A percentile compares a stretch with the other conserved stretches of the same genome.
Evolutionary conservation across 30 jellyfish, hydroid and myxozoan species (phyloP).

Genomic region (Cassiopea andromeda): DNA sequence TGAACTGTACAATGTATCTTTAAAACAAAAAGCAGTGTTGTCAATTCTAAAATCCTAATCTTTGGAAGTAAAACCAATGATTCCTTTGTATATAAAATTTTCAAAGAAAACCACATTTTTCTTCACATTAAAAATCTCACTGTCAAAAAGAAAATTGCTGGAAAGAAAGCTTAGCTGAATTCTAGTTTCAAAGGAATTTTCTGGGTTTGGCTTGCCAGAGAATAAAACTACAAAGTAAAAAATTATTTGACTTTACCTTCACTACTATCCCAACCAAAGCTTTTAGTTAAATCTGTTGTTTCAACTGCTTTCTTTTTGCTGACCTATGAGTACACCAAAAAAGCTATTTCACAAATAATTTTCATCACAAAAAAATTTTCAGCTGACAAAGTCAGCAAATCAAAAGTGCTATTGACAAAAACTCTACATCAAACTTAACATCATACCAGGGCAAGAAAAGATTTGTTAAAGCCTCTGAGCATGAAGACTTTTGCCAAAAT

Average conservation of each 20-base stretch:
- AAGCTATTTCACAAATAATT: not conserved
- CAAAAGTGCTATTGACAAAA: not conserved
- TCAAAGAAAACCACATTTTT: no score
- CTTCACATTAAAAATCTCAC: no score
- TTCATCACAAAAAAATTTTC: not conserved
- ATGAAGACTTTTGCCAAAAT: no score
- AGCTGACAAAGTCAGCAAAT: not conserved
- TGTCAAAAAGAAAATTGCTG: no score
- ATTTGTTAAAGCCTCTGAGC: no score
- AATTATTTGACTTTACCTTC: conserved; percentile 69
- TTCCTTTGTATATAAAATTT: no score
- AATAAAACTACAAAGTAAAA: not conserved
- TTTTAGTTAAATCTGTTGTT: conserved; percentile 88
- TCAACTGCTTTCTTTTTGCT: conserved; percentile 91
- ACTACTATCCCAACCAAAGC: conserved; percentile 99
- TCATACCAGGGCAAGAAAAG: no score
- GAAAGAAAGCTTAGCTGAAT: no score
- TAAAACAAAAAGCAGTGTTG: not conserved
- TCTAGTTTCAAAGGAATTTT: not conserved
- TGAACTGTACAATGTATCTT: not conserved
- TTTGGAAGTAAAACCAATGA: no score
- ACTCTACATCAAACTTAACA: no score
- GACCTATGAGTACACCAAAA: conserved; percentile 36
- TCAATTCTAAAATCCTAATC: not conserved
- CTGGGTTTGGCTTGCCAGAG: not conserved